Conservation (phyloP, 2,888 invertebrate genomes). For the Elmis aenea region DNA sequence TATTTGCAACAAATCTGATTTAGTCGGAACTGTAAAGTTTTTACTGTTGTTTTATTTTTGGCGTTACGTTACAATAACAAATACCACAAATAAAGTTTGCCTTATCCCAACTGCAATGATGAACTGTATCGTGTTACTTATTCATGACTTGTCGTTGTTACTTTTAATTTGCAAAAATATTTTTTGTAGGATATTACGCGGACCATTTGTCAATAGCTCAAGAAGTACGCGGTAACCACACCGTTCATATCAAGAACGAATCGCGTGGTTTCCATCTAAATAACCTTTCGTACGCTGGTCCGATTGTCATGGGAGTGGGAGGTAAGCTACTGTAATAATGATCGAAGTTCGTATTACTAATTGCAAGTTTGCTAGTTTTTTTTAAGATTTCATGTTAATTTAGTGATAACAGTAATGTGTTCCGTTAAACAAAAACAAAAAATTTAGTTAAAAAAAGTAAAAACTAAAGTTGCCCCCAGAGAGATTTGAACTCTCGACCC, state of each 20-base stretch:
- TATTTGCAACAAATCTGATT: too few species aligned
- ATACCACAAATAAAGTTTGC: too few species aligned
- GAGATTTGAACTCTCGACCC: slow-evolving; percentile 59
- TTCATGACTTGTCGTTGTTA: too few species aligned
- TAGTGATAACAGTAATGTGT: not conserved
- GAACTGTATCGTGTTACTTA: too few species aligned
- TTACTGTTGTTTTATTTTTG: too few species aligned
- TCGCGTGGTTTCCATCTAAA: slow-evolving; percentile 79
- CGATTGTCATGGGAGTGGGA: slow-evolving; percentile 96
- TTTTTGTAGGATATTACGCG: slow-evolving; percentile 71
- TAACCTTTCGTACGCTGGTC: slow-evolving; percentile 92
- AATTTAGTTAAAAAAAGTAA: slow-evolving; percentile 22
- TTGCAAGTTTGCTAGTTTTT: slow-evolving; percentile 1
- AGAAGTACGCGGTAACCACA: slow-evolving; percentile 73
- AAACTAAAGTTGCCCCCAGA: slow-evolving; percentile 48
- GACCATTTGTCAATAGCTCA: slow-evolving; percentile 74
- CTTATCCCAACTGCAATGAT: too few species aligned
- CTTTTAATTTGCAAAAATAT: too few species aligned
- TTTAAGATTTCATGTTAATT: not conserved
- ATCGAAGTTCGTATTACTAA: not conserved
- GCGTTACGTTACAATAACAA: too few species aligned
- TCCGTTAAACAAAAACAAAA: not conserved
- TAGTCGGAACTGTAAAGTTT: too few species aligned
- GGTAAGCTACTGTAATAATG: slow-evolving; percentile 49
- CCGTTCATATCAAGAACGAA: slow-evolving; percentile 75